Base-by-base conservation (phyloP, 2,888 invertebrate species). In the Plebejus argus region DNA sequence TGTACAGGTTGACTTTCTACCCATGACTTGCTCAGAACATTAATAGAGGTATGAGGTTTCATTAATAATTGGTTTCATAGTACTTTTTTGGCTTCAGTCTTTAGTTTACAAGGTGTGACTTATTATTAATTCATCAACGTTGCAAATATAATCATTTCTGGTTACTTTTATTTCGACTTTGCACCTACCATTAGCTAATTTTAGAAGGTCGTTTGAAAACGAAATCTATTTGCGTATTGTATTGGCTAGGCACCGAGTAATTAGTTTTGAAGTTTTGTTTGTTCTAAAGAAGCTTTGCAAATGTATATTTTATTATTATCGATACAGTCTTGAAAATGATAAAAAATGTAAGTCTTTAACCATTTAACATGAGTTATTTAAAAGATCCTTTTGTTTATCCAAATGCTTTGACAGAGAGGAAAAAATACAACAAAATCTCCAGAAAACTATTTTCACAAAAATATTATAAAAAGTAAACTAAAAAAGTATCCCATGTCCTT, bases 101-200 rank as follows among this genome's bases (percentile, higher is more conserved):
- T 23, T 23, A 23, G 61, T 12, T 23, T 12, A 20, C 66, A 28
- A 12, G 15, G 23, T 28, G 66, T 66, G 28, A 61, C 23, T 23
- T 70, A 49, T 61, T 23, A 66, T 66, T 12, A 28, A 66, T 66
- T 66, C 12, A 66, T 66, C 15, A 33, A 15, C 66, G 23, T 66
- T 66, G 15, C 66, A 18, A 28, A 28, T 66, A 28, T 33, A 66
- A 15, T 33, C 66, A 66, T 18, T 66, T 66, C 66, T 66, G 66
- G 66, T 28, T 28, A 66, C 66, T 66, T 61, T 66, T 66, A 66
- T 66, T 28, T 66, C 66, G 66, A 66, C 66, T 66, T 66, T 66
- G 66, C 66, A 66, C 66, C 66, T 66, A 66, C 66, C 28, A 66
- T 66, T 66, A 66, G 66, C 66, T 66, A 66, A 66, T 66, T 66